These are phyloP conservation scores for Pimpla rufipes DNA, from an alignment of 2,888 invertebrate genomes.

Conservation along the genomic window DNA sequence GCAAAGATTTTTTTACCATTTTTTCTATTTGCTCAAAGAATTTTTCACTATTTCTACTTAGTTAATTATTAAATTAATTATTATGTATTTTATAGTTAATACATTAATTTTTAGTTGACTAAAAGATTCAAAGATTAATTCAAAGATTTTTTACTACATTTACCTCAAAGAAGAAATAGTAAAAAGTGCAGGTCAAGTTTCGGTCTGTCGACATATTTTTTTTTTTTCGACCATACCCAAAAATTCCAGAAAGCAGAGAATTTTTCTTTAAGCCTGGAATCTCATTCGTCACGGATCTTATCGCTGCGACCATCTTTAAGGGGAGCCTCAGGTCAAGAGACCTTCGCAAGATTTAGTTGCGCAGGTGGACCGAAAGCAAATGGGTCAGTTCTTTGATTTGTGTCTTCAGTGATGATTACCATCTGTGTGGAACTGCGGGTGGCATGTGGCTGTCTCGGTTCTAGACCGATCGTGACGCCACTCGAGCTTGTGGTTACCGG, in stretches of 20 bases:
- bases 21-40: no score
- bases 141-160: no score
- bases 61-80: no score
- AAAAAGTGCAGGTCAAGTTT: no score
- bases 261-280: not conserved
- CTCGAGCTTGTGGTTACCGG: no score
- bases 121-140: no score
- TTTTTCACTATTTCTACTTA: no score
- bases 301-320: conserved; percentile 1
- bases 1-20: no score
- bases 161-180: no score
- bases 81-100: no score
- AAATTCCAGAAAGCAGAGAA: conserved; percentile 28
- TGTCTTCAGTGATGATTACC: not conserved
- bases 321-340: not conserved
- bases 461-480: no score
- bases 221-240: conserved; percentile 22
- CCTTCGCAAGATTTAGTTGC: not conserved
- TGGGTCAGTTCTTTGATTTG: not conserved
- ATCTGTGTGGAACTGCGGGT: not conserved
- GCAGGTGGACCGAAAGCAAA: not conserved
- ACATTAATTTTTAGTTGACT: no score
- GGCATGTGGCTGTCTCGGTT: not conserved
- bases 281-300: not conserved
- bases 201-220: not conserved